Evolutionary conservation across 2,888 invertebrate species (phyloP), one percentile per base, ranked within the genome.

Genomic region (Stenotaenia linearis): DNA sequence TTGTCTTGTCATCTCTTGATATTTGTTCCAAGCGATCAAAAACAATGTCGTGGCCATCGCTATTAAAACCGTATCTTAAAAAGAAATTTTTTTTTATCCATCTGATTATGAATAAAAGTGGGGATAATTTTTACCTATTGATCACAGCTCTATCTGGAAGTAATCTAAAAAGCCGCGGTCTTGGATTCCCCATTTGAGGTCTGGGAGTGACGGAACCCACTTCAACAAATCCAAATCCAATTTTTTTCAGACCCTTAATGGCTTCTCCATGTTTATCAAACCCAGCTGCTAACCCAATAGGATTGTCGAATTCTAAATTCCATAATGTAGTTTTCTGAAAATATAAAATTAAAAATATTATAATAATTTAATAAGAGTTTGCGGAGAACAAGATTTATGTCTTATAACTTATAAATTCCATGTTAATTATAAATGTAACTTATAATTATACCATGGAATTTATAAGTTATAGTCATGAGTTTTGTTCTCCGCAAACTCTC

Each of bases 261-360:
- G 95, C 96, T 88, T 98, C 97, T 6, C 92, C 98, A 87, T 98
- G 92, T 87, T 99, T 99, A 86, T 99, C 99, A 88, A 98, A 98
- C 6, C 98, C 99, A 80, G 98, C 99, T 30, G 98, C 98, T 84
- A 99, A 91, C n/a, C 99, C 98, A 83, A 99, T 87, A 0, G 98
- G 98, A 88, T 97, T 98, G 79, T 89, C 88, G 81, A 99, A 90
- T 15, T 91, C 86, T 81, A 90, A 88, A 25, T 91, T 90, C 85
- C 94, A 92, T 75, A 97, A 88, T 79, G 88, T 89, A 0, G 92
- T 91, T 85, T 90, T 89, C 93, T 94, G 85, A 84, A 86, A 45
- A 18, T 4, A 28, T 9, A 56, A 78, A 61, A 56, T 12, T 18
- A 1, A 61, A 61, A n/a, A n/a, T n/a, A n/a, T n/a, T n/a, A n/a